A percentile compares a stretch with the other conserved stretches of the same genome.
Evolutionary conservation across 2,888 invertebrate species (phyloP).

Genomic region (Chironomus tentans): DNA sequence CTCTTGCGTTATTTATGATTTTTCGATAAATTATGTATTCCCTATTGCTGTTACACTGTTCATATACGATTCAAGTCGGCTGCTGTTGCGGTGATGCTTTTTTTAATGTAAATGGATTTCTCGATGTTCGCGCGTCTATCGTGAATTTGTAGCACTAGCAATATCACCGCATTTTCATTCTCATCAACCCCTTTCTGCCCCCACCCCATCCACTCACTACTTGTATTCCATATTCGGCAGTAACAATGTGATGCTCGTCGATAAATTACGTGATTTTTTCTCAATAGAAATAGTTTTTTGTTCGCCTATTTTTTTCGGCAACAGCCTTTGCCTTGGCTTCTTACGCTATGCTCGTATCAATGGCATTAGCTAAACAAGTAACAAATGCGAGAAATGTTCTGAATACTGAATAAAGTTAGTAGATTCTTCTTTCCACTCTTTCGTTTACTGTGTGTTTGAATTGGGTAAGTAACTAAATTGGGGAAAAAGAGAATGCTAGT

Average conservation of each 20-base stretch:
- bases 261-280: conserved; percentile 18
- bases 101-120: too few species aligned
- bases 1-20: conserved; percentile 16
- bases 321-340: not conserved
- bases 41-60: not conserved
- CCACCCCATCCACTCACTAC: too few species aligned
- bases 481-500: not conserved
- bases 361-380: not conserved
- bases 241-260: not conserved
- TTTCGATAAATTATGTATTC: conserved; percentile 10
- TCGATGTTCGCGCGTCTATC: too few species aligned
- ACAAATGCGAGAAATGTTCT: not conserved
- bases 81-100: not conserved
- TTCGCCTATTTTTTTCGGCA: not conserved
- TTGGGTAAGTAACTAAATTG: too few species aligned
- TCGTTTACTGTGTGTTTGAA: too few species aligned
- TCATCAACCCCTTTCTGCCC: too few species aligned
- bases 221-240: not conserved
- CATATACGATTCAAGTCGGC: too few species aligned
- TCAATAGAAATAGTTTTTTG: not conserved
- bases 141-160: too few species aligned
- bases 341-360: not conserved
- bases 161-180: too few species aligned
- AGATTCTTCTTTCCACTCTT: too few species aligned
- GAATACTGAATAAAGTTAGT: not conserved